Conservation (phyloP, 2,797 vertebrate genomes). For the Coluber constrictor region DNA sequence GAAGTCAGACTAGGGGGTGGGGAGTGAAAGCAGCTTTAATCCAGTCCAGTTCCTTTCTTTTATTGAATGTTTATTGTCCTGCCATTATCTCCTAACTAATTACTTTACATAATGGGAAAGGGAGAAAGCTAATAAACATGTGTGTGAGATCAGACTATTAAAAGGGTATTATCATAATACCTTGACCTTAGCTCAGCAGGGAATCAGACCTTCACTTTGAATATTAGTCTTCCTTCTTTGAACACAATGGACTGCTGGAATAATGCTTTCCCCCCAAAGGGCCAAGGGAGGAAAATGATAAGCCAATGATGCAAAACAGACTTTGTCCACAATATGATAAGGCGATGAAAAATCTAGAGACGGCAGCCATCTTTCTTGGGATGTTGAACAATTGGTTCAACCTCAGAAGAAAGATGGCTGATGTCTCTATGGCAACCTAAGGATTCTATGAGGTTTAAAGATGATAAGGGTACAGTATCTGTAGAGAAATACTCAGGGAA, state of each 20-base stretch:
- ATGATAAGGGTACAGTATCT: conserved; percentile 51
- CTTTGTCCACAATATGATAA: conserved; percentile 1
- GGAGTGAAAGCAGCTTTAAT: not conserved
- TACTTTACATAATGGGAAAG: conserved; percentile 27
- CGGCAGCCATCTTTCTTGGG: conserved; percentile 1
- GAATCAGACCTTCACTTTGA: not conserved
- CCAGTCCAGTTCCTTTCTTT: conserved; percentile 8
- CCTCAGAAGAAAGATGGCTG: not conserved
- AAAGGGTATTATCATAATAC: conserved; percentile 14
- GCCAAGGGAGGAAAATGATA: not conserved
- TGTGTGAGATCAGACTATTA: not conserved
- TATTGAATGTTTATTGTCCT: conserved; percentile 26
- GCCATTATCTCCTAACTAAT: conserved; percentile 31
- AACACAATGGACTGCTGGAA: not conserved
- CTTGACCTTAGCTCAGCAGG: not conserved
- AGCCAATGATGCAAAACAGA: conserved; percentile 25
- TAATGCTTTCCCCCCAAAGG: not conserved
- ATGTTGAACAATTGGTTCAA: conserved; percentile 23
- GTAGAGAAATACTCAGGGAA: conserved; percentile 44
- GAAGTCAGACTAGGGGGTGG: not conserved
- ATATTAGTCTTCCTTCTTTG: conserved; percentile 18
- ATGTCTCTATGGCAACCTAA: conserved; percentile 24
- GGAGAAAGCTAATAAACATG: conserved; percentile 31
- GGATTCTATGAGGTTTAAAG: conserved; percentile 41
- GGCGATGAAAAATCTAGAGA: not conserved